Percentiles rank a stretch among this genome's conserved stretches.
These are phyloP conservation scores for Cepaea hortensis DNA, from an alignment of 2,888 invertebrate genomes.

Conservation along the genomic window DNA sequence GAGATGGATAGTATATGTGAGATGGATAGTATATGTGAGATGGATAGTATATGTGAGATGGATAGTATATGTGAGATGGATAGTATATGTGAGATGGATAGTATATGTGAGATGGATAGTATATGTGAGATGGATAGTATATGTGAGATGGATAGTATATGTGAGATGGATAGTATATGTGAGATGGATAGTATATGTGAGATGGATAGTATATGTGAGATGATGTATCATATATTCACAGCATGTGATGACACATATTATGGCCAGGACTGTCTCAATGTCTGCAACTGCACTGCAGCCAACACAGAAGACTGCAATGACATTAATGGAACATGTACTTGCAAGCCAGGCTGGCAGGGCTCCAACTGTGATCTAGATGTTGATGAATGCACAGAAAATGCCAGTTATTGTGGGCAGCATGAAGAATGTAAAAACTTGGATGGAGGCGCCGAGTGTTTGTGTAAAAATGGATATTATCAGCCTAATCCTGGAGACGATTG, in stretches of 20 bases:
- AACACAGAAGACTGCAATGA: slow-evolving; percentile 50
- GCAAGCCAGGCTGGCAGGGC: slow-evolving; percentile 51
- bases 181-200: too few species aligned
- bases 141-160: too few species aligned
- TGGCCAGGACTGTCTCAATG: slow-evolving; percentile 42
- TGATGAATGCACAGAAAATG: slow-evolving; percentile 12
- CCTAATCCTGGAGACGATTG: slow-evolving; percentile 6
- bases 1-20: too few species aligned
- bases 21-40: too few species aligned
- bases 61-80: too few species aligned
- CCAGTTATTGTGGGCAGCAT: slow-evolving; percentile 11
- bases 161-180: too few species aligned
- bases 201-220: too few species aligned
- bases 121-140: too few species aligned
- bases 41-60: too few species aligned
- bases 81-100: too few species aligned
- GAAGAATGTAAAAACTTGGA: slow-evolving; percentile 39
- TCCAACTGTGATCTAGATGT: slow-evolving; percentile 19
- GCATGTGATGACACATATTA: slow-evolving; percentile 40
- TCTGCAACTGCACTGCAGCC: slow-evolving; percentile 42
- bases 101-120: too few species aligned
- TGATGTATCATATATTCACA: neutral
- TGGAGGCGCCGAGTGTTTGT: slow-evolving; percentile 48
- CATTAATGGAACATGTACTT: slow-evolving; percentile 49
- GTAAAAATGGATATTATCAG: slow-evolving; percentile 32